Conservation (phyloP, 2,797 vertebrate genomes). For the Fistularia tabacaria region DNA sequence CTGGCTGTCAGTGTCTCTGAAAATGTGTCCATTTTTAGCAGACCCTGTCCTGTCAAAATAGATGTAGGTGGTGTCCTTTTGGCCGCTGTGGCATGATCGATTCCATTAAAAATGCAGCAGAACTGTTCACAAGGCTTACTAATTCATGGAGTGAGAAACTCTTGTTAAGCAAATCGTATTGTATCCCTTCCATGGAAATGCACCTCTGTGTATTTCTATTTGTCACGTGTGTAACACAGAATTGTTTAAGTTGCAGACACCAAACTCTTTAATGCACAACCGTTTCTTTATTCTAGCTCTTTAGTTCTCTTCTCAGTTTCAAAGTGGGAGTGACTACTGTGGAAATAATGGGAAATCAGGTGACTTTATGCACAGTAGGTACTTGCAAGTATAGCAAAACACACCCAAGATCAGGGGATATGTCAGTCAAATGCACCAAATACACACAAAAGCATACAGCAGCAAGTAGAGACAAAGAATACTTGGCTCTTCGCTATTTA, state of each 20-base stretch:
- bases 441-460: background rate
- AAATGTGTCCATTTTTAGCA: slow-evolving; percentile 40
- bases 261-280: too few relatives aligned
- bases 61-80: slow-evolving; percentile 45
- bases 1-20: slow-evolving; percentile 31
- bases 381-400: too few relatives aligned
- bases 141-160: slow-evolving; percentile 51
- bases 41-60: slow-evolving; percentile 37
- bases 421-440: too few relatives aligned
- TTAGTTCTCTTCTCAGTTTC: too few relatives aligned
- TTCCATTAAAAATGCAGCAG: slow-evolving; percentile 63
- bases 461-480: too few relatives aligned
- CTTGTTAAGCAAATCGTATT: slow-evolving; percentile 21
- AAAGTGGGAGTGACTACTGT: too few relatives aligned
- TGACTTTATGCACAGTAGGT: too few relatives aligned
- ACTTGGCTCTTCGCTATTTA: too few relatives aligned
- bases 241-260: too few relatives aligned
- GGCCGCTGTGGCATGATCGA: slow-evolving; percentile 53
- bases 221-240: background rate
- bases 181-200: slow-evolving; percentile 3
- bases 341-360: too few relatives aligned
- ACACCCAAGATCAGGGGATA: too few relatives aligned
- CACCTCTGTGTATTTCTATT: slow-evolving; percentile 7
- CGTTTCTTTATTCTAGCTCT: too few relatives aligned
- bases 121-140: slow-evolving; percentile 55